Percentiles rank a stretch among this genome's conserved stretches.
Evolutionary conservation across 2,797 vertebrate genomes (phyloP).

Genomic region (Typhlichthys subterraneus): DNA sequence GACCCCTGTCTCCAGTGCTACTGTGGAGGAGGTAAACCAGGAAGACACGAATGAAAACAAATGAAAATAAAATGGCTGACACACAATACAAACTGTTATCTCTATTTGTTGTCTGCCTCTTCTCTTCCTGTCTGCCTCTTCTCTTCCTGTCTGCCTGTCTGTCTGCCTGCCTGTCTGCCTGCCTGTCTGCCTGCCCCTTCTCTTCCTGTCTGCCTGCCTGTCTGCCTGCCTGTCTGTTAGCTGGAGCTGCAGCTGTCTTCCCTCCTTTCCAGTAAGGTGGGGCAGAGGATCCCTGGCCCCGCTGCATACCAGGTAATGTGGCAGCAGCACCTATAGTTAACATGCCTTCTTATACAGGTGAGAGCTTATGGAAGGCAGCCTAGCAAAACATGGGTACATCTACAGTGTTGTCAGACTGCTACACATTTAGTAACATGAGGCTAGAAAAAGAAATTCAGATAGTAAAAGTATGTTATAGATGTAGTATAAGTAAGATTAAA

Average conservation of each 20-base stretch:
- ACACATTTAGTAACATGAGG: no score
- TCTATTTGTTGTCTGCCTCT: not conserved
- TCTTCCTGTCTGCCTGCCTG: conserved; percentile 6
- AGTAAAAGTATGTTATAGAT: no score
- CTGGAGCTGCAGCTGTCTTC: conserved; percentile 70
- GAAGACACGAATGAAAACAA: not conserved
- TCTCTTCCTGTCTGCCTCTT: not conserved
- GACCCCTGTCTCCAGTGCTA: conserved; percentile 9
- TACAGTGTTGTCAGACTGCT: no score
- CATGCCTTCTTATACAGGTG: no score
- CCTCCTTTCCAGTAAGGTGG: conserved; percentile 42
- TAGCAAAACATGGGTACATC: no score
- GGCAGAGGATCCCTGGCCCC: not conserved
- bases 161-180: conserved; percentile 1
- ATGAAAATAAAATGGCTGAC: no score
- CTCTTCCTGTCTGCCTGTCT: conserved; percentile 3
- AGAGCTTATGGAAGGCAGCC: no score
- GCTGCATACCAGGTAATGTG: no score
- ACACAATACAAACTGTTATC: no score
- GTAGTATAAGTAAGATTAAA: no score
- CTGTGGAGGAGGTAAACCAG: conserved; percentile 67
- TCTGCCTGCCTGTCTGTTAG: conserved; percentile 34
- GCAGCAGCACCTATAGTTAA: no score
- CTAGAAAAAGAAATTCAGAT: no score
- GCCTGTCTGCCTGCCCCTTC: not conserved